A percentile compares a stretch with the other conserved stretches of the same genome.
Conservation (phyloP, 2,888 invertebrate genomes). For the Epirrhoe alternata region DNA sequence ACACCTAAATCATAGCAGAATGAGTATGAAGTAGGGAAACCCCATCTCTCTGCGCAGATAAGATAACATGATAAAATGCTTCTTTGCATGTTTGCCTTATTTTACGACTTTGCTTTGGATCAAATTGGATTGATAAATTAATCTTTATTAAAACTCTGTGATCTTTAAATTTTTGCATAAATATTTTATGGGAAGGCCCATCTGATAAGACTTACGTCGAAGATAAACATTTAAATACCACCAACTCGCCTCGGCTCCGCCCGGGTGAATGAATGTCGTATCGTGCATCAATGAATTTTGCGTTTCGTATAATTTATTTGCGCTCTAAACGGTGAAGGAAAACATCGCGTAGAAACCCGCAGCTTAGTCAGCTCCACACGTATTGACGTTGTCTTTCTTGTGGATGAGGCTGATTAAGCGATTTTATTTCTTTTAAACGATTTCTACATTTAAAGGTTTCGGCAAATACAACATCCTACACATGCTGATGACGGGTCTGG, state of each 20-base stretch:
- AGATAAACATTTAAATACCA: too few species aligned
- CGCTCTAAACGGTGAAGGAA: too few species aligned
- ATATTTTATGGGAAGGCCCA: conserved; percentile 3
- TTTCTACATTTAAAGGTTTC: conserved; percentile 70
- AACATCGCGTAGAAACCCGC: too few species aligned
- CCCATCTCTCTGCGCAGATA: conserved; percentile 7
- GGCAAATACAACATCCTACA: conserved; percentile 87
- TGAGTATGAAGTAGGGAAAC: conserved; percentile 23
- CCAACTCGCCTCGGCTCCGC: too few species aligned
- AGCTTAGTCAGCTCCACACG: too few species aligned
- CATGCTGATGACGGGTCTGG: conserved; percentile 86
- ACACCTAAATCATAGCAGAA: conserved; percentile 23
- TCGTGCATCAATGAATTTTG: too few species aligned
- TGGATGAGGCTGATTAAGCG: not conserved
- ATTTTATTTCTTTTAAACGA: not conserved
- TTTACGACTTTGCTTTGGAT: conserved; percentile 26
- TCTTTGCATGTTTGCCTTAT: conserved; percentile 10
- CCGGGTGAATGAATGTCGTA: too few species aligned
- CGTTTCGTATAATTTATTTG: too few species aligned
- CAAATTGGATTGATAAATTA: conserved; percentile 5
- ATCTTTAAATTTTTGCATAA: not conserved
- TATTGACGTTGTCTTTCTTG: too few species aligned
- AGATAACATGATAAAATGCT: conserved; percentile 22
- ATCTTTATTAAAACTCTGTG: not conserved
- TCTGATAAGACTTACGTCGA: not conserved